phyloP scores from a whole-genome alignment of 2,888 invertebrate species.

The Beris chalybata region DNA sequence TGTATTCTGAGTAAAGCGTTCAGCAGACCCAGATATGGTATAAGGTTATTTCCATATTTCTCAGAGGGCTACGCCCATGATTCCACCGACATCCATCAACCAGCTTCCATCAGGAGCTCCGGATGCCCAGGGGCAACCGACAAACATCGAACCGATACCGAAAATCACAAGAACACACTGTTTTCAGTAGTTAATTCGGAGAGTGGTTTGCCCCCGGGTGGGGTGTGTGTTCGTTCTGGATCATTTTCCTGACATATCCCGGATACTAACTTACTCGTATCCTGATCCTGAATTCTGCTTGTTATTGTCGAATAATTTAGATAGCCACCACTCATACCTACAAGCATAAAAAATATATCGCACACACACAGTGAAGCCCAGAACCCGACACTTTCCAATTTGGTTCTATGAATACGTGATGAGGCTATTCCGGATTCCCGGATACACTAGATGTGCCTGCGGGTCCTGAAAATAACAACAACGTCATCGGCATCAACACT shows the following conservation, averaged over 20 bases:
- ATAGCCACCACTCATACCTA: not conserved
- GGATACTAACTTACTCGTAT: conserved; percentile 5
- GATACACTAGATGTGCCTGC: conserved; percentile 15
- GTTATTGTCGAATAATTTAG: not conserved
- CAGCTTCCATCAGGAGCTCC: conserved; percentile 1
- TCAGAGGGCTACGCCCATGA: not conserved
- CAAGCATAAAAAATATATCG: conserved; percentile 15
- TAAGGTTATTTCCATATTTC: conserved; percentile 12
- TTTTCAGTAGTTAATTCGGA: conserved; percentile 32
- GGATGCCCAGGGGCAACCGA: conserved; percentile 19
- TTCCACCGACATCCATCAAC: conserved; percentile 7
- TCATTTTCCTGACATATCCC: conserved; percentile 10
- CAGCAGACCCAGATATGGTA: no score
- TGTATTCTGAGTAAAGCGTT: no score
- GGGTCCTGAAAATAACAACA: conserved; percentile 11
- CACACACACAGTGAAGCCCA: conserved; percentile 12
- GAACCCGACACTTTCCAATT: conserved; percentile 42
- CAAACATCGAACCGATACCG: conserved; percentile 29
- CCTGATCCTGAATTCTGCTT: not conserved
- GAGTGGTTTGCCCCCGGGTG: conserved; percentile 27
- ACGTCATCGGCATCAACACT: conserved; percentile 1
- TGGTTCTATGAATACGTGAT: conserved; percentile 45
- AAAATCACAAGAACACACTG: conserved; percentile 37
- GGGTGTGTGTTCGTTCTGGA: conserved; percentile 34
- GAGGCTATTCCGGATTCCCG: conserved; percentile 40